Percentiles rank a stretch among this genome's conserved stretches.
Evolutionary conservation across 2,797 vertebrate species (phyloP).

Genomic region (Eospalax fontanierii): DNA sequence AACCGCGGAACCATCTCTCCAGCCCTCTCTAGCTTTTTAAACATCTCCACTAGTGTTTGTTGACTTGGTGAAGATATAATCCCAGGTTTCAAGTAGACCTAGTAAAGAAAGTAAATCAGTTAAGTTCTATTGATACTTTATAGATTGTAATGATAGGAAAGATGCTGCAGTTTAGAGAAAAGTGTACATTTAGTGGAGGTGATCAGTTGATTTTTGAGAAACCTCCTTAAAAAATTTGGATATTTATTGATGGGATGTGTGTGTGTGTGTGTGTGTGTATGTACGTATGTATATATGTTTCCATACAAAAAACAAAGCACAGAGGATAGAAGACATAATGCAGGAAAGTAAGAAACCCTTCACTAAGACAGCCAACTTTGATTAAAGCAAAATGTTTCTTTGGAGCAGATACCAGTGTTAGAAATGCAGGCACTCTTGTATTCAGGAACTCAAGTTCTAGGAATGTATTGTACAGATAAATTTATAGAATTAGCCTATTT

Average conservation of each 20-base stretch:
- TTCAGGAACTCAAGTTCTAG: constrained; percentile 14
- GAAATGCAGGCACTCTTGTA: constrained; percentile 13
- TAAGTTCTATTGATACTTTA: constrained; percentile 4
- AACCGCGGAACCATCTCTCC: too few species aligned
- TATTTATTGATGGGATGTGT: neutral
- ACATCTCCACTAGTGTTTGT: neutral
- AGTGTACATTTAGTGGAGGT: neutral
- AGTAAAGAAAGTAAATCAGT: constrained; percentile 17
- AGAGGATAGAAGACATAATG: constrained; percentile 8
- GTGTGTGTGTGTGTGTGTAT: neutral
- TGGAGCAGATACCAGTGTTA: neutral
- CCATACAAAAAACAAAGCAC: neutral
- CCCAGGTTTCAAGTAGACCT: constrained; percentile 2
- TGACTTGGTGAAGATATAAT: neutral
- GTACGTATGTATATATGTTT: neutral
- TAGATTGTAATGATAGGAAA: constrained; percentile 29
- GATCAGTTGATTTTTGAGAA: constrained; percentile 28
- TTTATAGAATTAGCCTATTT: neutral
- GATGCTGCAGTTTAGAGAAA: constrained; percentile 44
- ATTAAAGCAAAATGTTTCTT: neutral
- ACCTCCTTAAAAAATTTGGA: constrained; percentile 44
- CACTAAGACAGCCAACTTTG: neutral
- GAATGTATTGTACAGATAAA: constrained; percentile 14
- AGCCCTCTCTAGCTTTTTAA: too few species aligned
- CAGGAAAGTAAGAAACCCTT: constrained; percentile 11